Base-by-base conservation (phyloP, 2,797 vertebrate species). In the Arctocebus calabarensis region DNA sequence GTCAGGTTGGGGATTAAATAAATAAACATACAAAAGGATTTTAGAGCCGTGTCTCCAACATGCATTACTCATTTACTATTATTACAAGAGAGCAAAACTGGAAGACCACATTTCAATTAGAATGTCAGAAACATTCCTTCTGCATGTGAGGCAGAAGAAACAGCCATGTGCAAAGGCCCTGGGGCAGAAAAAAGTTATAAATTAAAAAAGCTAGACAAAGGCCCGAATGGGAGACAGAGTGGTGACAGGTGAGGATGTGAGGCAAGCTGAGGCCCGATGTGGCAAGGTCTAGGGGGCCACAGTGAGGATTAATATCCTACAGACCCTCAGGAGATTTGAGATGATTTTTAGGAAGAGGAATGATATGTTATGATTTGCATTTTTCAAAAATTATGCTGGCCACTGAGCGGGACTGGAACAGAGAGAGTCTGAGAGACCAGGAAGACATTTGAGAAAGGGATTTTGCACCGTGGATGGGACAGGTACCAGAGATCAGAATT, bases 1-100 rank as follows among this genome's bases (percentile, higher is more conserved):
- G 32, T 64, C 16, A 1, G 32, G 40, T 17, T 43, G 52, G 52
- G 19, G 23, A n/a, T 84, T 66, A 37, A 75, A 68, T 52, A 57
- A 37, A 34, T 45, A 37, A n/a, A 83, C 8, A 19, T 12, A 29
- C 0, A 25, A 48, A 34, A 34, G 40, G 13, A 29, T 70, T 62
- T 88, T 23, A 85, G 61, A 48, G 12, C 14, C 7, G 70, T 6
- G 57, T 48, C 88, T 75, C 61, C 23, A 40, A 48, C 64, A 29
- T 2, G 34, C 0, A 0, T 57, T 73, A 20, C 27, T 70, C 25
- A 25, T 66, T 66, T 66, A 66, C 6, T 66, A 4, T 57, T 48
- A 52, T 19, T 43, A 4, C 5, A 2, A 75, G 59, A 40, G 16
- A 55, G 7, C 5, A 43, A 52, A 75, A 27, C 5, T 32, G 57